These are phyloP conservation scores for Bubo blakistoni DNA, from an alignment of 2,113 vertebrate species.

Conservation along the genomic window DNA sequence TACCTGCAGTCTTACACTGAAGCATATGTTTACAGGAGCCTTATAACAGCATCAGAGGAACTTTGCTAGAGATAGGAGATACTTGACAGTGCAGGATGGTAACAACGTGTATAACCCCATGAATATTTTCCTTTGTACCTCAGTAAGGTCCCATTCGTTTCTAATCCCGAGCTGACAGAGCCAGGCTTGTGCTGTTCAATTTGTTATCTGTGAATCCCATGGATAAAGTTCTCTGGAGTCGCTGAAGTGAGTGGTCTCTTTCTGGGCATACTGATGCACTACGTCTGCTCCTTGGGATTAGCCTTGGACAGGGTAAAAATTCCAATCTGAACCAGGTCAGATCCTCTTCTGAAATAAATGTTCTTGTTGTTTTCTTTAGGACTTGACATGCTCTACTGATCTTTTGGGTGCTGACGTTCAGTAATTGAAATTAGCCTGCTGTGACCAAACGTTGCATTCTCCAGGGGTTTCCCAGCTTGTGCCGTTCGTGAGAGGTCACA, in stretches of 20 bases:
- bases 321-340: neutral
- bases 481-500: accelerated
- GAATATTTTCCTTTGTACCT: neutral
- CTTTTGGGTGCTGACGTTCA: neutral
- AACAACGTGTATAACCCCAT: neutral
- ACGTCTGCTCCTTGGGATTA: neutral
- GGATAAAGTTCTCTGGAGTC: neutral
- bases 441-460: neutral
- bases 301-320: neutral
- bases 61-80: neutral
- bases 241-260: neutral
- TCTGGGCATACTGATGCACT: neutral
- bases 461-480: neutral
- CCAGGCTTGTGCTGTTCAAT: accelerated
- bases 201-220: neutral
- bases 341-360: accelerated
- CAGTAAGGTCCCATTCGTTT: accelerated
- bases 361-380: neutral
- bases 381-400: no score
- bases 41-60: neutral
- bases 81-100: neutral
- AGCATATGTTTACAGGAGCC: neutral
- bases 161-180: neutral
- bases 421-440: neutral
- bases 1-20: neutral